phyloP scores from a whole-genome alignment of 2,113 vertebrate genomes.

The Rhinolophus sinicus region DNA sequence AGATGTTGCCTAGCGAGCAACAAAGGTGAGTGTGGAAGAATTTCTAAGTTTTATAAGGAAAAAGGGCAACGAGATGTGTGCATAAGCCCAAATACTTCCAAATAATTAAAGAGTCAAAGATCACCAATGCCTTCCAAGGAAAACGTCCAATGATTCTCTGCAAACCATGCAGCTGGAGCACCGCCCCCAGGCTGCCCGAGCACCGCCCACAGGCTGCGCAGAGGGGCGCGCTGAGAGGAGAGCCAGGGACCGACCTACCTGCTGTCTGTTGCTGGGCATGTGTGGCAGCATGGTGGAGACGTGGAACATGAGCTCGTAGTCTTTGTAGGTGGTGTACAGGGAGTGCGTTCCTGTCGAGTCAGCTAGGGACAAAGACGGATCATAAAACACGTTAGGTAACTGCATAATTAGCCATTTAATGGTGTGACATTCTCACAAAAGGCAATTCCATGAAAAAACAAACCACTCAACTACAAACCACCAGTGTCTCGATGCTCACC shows the following conservation, averaged over 20 bases:
- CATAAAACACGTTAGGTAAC: constrained; percentile 62
- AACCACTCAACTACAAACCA: not conserved
- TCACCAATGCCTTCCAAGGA: not conserved
- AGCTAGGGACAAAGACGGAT: constrained; percentile 85
- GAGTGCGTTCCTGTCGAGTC: constrained; percentile 98
- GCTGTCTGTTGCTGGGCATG: constrained; percentile 97
- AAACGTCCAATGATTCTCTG: not conserved
- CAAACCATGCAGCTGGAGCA: not conserved
- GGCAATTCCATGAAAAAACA: fast-evolving
- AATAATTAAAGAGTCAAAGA: not conserved
- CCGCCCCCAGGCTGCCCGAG: too few relatives aligned
- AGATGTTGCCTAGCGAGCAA: not conserved
- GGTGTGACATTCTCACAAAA: not conserved
- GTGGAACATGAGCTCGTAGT: constrained; percentile 99
- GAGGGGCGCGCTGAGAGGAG: not conserved
- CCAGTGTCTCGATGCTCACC: fast-evolving
- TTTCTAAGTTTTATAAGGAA: not conserved
- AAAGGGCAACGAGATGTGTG: not conserved
- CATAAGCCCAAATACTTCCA: not conserved
- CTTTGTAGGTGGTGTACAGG: constrained; percentile 98
- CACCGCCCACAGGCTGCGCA: too few relatives aligned
- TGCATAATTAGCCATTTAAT: not conserved
- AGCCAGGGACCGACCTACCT: constrained; percentile 86
- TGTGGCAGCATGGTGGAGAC: constrained; percentile 98
- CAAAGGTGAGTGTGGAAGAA: not conserved